Evolutionary conservation across 2,113 vertebrate genomes (phyloP).

Genomic region (Tragelaphus buxtoni): DNA sequence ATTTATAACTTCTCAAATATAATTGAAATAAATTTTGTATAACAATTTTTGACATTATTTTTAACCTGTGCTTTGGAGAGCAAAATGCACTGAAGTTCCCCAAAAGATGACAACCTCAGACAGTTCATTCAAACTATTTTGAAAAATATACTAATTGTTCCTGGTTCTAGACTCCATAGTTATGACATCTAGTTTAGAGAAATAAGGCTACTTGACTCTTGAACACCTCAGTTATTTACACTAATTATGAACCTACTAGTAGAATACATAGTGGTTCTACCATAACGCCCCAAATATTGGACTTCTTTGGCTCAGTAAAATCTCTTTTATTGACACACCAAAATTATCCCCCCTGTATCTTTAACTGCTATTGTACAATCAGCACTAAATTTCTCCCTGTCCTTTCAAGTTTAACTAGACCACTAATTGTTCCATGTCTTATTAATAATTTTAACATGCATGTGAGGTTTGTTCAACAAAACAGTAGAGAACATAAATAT

Average conservation of each 20-base stretch:
- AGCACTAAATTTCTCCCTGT: neutral
- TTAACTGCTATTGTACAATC: neutral
- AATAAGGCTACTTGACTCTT: neutral
- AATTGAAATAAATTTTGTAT: neutral
- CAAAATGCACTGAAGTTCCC: neutral
- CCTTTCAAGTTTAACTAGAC: neutral
- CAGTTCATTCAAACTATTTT: neutral
- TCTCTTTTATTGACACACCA: neutral
- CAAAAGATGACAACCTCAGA: neutral
- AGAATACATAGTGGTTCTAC: neutral
- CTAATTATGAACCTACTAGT: neutral
- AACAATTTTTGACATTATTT: neutral
- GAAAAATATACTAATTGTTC: neutral
- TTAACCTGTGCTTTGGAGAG: neutral
- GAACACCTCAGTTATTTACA: neutral
- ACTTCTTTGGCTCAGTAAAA: neutral
- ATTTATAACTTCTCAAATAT: neutral
- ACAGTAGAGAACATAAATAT: neutral
- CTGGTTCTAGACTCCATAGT: neutral
- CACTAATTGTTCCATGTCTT: neutral
- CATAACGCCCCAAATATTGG: neutral
- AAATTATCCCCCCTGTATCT: neutral
- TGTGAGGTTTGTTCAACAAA: neutral
- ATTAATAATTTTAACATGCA: neutral
- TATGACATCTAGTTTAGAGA: neutral